Evolutionary conservation across 2,888 invertebrate species (phyloP), one percentile per base, ranked within the genome.

Genomic region (Lacanobia oleracea): DNA sequence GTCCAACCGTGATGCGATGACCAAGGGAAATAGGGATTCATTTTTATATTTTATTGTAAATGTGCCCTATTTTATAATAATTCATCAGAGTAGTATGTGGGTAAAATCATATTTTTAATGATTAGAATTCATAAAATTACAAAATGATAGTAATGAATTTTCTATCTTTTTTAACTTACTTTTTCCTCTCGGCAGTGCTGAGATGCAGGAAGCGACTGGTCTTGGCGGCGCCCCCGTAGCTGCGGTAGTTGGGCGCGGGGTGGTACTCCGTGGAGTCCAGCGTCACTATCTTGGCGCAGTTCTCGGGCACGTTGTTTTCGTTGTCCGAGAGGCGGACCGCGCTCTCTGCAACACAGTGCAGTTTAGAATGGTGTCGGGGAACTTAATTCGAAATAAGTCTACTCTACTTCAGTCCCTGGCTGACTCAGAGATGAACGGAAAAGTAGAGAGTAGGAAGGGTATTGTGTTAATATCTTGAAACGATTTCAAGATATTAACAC

Each of bases 181-280:
- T 93, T 81, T 97, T 97, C 73, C 97, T 94, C 87, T 98, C 97
- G 16, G 94, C 95, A 1, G 97, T 97, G 91, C 97, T 97, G 60
- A 97, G 97, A 92, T 98, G 97, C 86, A 98, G 96, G 88, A 91
- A 97, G 57, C 96, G 96, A 3, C 97, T 96, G 45, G 90, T 90
- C 1, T 92, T 89, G 45, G 96, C 96, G 62, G 91, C 92, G 18
- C 97, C 97, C 50, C 97, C 97, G 90, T 98, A 98, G 85, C 97
- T 97, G 87, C 97, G 97, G 93, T 98, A 98, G 90, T 97, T 96
- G 23, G 98, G 98, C 89, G 97, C 97, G 4, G 98, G 98, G 90
- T 94, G 97, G 93, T 97, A 98, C 88, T 96, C 97, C 70, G 98
- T 97, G 18, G 97, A 97, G 79, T 96, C 96, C 61, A 97, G 93